phyloP scores from a whole-genome alignment of 1,140 invertebrate genomes.

The Drosophila willistoni region DNA sequence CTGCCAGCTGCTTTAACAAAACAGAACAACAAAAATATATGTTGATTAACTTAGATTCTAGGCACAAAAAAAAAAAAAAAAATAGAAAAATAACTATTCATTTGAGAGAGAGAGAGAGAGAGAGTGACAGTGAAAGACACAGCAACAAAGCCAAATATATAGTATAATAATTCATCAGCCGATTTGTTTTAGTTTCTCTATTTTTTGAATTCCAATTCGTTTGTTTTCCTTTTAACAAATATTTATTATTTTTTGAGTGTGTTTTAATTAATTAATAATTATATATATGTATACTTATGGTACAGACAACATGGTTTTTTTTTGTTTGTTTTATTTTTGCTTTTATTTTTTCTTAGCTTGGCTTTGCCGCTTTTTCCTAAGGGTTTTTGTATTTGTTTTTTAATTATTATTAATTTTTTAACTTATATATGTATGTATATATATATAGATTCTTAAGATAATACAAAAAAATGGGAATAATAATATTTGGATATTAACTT shows the following conservation, averaged over 20 bases:
- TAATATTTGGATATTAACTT: slow-evolving; percentile 63
- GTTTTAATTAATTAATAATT: background rate
- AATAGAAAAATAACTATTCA: background rate
- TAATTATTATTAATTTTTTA: slow-evolving; percentile 1
- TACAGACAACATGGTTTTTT: slow-evolving; percentile 41
- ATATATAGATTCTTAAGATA: slow-evolving; percentile 35
- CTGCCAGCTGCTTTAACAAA: slow-evolving; percentile 40
- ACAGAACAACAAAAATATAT: slow-evolving; percentile 10
- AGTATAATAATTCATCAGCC: background rate
- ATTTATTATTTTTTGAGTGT: background rate
- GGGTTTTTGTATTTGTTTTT: background rate
- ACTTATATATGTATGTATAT: background rate
- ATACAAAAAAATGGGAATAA: slow-evolving; percentile 36
- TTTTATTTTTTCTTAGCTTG: slow-evolving; percentile 16
- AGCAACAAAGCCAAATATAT: slow-evolving; percentile 17
- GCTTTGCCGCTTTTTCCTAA: slow-evolving; percentile 56
- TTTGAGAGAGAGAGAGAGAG: background rate
- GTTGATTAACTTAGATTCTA: slow-evolving; percentile 8
- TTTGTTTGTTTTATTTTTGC: slow-evolving; percentile 14
- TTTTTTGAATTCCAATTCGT: background rate
- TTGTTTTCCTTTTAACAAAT: slow-evolving; percentile 3
- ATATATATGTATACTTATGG: slow-evolving; percentile 34
- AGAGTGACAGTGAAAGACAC: background rate
- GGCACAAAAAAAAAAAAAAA: background rate
- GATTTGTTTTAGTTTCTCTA: background rate